These are phyloP conservation scores for Spizaetus ornatus DNA, from an alignment of 2,113 vertebrate species.

Conservation along the genomic window DNA sequence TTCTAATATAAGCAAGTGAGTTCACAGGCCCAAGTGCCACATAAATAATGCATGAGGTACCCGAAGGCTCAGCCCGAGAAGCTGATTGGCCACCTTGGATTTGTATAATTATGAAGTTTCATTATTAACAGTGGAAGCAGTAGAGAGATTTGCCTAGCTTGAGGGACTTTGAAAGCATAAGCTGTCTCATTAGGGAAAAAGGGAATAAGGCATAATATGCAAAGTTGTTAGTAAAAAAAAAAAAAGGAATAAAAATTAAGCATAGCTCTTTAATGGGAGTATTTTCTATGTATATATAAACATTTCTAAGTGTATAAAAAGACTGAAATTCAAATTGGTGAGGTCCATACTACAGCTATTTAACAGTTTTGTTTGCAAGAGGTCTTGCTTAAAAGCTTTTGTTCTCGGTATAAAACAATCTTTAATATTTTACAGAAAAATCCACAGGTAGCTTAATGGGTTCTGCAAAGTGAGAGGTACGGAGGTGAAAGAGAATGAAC, in stretches of 20 bases:
- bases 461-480: conserved; percentile 70
- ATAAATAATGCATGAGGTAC: conserved; percentile 83
- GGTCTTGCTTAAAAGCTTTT: conserved; percentile 68
- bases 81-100: conserved; percentile 85
- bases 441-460: conserved; percentile 81
- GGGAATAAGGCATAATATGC: conserved; percentile 80
- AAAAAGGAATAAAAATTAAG: conserved; percentile 60
- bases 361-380: conserved; percentile 42
- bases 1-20: conserved; percentile 82
- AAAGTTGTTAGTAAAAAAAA: conserved; percentile 77
- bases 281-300: conserved; percentile 13
- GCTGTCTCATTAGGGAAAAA: conserved; percentile 83
- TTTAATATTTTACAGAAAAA: conserved; percentile 79
- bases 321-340: conserved; percentile 45
- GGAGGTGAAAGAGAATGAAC: conserved; percentile 76
- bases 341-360: conserved; percentile 15
- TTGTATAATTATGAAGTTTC: conserved; percentile 87
- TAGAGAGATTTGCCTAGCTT: conserved; percentile 82
- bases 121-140: conserved; percentile 84
- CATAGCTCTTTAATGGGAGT: conserved; percentile 50
- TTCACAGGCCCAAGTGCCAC: conserved; percentile 75
- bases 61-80: conserved; percentile 79
- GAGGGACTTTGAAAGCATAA: conserved; percentile 85
- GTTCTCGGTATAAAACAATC: conserved; percentile 67
- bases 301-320: conserved; percentile 32